A percentile compares a stretch with the other conserved stretches of the same genome.
Evolutionary conservation across 2,888 invertebrate species (phyloP).

Genomic region (Cybosia mesomella): DNA sequence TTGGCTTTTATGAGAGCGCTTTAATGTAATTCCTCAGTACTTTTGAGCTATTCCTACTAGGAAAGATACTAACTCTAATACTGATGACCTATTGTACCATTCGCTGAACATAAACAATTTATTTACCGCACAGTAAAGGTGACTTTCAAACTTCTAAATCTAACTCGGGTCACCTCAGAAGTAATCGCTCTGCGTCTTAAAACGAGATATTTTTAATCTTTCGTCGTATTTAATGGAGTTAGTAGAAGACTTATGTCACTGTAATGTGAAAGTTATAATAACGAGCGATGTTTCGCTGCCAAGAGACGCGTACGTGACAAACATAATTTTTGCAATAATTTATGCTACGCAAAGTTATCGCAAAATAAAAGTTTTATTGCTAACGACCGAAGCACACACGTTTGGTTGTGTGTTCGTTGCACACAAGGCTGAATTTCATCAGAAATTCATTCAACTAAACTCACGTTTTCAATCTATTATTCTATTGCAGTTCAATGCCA

Average conservation of each 20-base stretch:
- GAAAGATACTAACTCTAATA: no score
- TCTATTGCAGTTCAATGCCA: no score
- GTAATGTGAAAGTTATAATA: slow-evolving; percentile 16
- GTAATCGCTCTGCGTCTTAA: background rate
- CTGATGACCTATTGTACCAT: background rate
- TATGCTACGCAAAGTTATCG: slow-evolving; percentile 17
- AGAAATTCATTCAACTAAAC: no score
- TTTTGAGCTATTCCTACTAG: no score
- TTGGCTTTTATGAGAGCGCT: no score
- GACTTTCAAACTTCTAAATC: background rate
- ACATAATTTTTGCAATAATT: slow-evolving; percentile 19
- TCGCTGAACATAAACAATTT: background rate
- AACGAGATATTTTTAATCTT: background rate
- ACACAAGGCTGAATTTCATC: no score
- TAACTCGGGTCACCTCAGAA: slow-evolving; percentile 4
- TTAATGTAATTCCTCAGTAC: no score
- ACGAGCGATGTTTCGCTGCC: slow-evolving; percentile 24
- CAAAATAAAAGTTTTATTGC: background rate
- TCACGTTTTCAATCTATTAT: no score
- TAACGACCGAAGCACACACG: background rate
- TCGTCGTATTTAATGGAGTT: background rate
- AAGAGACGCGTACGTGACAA: slow-evolving; percentile 18
- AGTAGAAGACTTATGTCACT: background rate
- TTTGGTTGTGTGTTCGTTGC: background rate
- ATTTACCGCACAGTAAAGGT: background rate